Evolutionary conservation across 1,140 invertebrate species (phyloP).

Genomic region (Catajapyx aquilonaris): DNA sequence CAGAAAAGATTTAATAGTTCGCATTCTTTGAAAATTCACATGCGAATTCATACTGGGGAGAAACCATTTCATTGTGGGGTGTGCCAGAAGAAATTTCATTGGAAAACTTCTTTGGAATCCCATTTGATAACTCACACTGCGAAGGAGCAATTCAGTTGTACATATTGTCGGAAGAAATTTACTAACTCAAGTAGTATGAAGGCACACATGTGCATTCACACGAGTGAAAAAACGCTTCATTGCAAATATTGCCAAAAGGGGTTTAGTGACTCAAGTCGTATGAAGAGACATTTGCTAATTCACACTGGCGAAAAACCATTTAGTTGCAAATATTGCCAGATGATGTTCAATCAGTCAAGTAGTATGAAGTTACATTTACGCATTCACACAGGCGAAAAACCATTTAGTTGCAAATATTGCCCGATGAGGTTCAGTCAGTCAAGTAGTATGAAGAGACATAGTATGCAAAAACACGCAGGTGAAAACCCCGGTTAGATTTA

Average conservation of each 20-base stretch:
- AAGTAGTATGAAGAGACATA: slow-evolving; percentile 50
- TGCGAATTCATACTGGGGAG: too few relatives aligned
- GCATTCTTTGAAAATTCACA: too few relatives aligned
- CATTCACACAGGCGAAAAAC: slow-evolving; percentile 13
- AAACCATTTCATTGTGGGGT: too few relatives aligned
- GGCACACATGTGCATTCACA: slow-evolving; percentile 12
- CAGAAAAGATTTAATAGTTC: too few relatives aligned
- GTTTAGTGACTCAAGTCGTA: slow-evolving; percentile 7
- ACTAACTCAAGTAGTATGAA: neutral
- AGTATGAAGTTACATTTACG: slow-evolving; percentile 13
- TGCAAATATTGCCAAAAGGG: slow-evolving; percentile 15
- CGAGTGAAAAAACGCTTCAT: slow-evolving; percentile 13
- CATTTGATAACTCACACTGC: slow-evolving; percentile 2
- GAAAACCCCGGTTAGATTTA: too few relatives aligned
- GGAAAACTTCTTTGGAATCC: neutral
- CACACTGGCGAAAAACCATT: slow-evolving; percentile 14
- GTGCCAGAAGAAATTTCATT: slow-evolving; percentile 26
- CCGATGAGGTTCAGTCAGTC: slow-evolving; percentile 8
- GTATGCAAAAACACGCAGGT: slow-evolving; percentile 82
- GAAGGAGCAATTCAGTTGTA: slow-evolving; percentile 1
- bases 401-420: slow-evolving; percentile 11
- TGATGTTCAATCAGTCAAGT: slow-evolving; percentile 13
- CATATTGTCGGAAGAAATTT: slow-evolving; percentile 2
- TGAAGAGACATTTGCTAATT: slow-evolving; percentile 8
- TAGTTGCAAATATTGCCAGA: slow-evolving; percentile 12